A percentile compares a stretch with the other conserved stretches of the same genome.
phyloP scores from a whole-genome alignment of 2,888 invertebrate genomes.

The Pachycephus smyrnensis region DNA sequence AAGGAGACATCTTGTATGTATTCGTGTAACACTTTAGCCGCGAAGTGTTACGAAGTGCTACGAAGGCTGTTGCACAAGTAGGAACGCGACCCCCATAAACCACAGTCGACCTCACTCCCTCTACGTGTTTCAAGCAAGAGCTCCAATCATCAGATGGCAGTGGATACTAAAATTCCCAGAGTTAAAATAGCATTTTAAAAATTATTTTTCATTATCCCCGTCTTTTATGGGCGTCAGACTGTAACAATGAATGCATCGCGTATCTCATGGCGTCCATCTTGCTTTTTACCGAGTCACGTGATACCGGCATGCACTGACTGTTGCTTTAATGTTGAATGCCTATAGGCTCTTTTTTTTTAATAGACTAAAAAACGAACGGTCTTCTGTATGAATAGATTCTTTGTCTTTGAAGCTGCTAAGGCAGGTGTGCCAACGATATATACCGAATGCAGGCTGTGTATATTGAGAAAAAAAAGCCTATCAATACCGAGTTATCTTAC shows the following conservation, averaged over 20 bases:
- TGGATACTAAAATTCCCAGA: background rate
- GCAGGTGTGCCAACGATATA: background rate
- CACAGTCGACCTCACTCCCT: slow-evolving; percentile 43
- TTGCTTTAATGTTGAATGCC: background rate
- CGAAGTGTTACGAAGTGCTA: slow-evolving; percentile 24
- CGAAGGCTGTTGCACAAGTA: slow-evolving; percentile 36
- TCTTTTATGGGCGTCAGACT: background rate
- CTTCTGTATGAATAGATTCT: background rate
- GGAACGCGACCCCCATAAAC: slow-evolving; percentile 47
- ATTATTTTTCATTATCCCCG: background rate
- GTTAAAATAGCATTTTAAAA: background rate
- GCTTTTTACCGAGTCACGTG: background rate
- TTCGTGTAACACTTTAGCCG: slow-evolving; percentile 33
- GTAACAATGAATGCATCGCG: background rate
- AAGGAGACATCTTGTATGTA: background rate
- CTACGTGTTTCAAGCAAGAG: slow-evolving; percentile 17
- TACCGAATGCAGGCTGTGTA: background rate
- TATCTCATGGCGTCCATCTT: background rate
- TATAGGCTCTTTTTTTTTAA: background rate
- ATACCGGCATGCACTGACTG: background rate
- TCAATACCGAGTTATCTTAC: background rate
- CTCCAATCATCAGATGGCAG: background rate
- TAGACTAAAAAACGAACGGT: background rate
- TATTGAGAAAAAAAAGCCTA: background rate
- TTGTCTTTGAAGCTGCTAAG: background rate